Evolutionary conservation across 2,888 invertebrate species (phyloP), one percentile per base, ranked within the genome.

Genomic region (Coremacera marginata): DNA sequence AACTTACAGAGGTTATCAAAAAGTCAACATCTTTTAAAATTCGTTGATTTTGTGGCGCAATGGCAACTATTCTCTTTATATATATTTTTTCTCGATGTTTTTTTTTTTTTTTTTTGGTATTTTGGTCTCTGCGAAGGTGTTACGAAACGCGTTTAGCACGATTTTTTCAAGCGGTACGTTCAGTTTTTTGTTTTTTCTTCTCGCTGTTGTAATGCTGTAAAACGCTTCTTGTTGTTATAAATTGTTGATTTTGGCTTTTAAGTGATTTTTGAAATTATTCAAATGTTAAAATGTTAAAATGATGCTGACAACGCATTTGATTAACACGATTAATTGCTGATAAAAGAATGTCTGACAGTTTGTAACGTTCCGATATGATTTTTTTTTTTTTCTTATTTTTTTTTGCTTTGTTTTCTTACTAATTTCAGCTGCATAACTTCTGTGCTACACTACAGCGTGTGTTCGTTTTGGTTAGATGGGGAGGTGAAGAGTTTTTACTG

Each of bases 261-360:
- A 71, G 71, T 71, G 60, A 71, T 60, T 74, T 78, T 79, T 44
- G 70, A 65, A 78, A 71, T 76, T 49, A 49, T 71, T 74, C 70
- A 77, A 78, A 55, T 63, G 65, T 81, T 84, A 85, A 77, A 78
- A 55, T 63, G 65, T 81, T 84, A 85, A 87, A 88, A 83, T 85
- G 86, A 86, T 82, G 87, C 86, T 88, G 87, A 88, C 88, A 87
- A 88, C 84, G 84, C 87, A 84, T 86, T 87, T 85, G 85, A 85
- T 87, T 85, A 86, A 86, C 86, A 84, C 87, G 87, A 87, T 87
- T 87, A 87, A 87, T 87, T 86, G 85, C 83, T 84, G 88, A 87
- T 86, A 88, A 87, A 84, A 86, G 60, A 57, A 78, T 84, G 82
- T 82, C 82, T 80, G 82, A 84, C 82, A 83, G 82, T 81, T 82